These are phyloP conservation scores for Campylorhamphus procurvoides DNA, from an alignment of 2,113 vertebrate genomes.

Conservation along the genomic window DNA sequence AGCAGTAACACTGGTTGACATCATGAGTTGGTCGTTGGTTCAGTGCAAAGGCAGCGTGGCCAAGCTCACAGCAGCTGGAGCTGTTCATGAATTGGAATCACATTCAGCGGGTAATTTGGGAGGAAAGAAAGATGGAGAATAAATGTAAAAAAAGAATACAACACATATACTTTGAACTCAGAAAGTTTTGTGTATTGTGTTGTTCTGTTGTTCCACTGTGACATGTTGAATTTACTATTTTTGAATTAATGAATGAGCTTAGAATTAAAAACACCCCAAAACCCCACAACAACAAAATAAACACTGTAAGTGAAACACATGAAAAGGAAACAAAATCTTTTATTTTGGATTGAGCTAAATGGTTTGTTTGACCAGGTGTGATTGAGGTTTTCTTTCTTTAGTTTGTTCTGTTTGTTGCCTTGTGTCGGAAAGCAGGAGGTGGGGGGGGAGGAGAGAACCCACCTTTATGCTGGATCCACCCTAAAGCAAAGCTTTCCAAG, in stretches of 20 bases:
- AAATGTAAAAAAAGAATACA: not conserved
- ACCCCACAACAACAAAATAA: not conserved
- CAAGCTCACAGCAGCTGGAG: not conserved
- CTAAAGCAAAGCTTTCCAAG: not conserved
- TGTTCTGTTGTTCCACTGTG: not conserved
- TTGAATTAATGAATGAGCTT: not conserved
- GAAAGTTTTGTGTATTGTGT: not conserved
- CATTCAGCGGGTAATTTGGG: not conserved
- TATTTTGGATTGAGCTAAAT: not conserved
- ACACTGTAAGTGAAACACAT: not conserved
- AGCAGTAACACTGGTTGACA: not conserved
- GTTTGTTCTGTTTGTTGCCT: not conserved
- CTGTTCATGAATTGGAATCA: not conserved
- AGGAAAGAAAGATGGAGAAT: not conserved
- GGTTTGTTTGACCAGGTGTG: not conserved
- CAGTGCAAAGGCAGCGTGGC: not conserved
- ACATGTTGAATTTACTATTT: not conserved
- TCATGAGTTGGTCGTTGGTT: not conserved
- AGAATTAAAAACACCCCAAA: not conserved
- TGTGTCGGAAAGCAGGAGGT: not conserved
- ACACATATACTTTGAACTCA: not conserved
- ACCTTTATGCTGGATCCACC: not conserved
- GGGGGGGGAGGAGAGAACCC: fast-evolving
- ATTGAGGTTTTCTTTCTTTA: not conserved
- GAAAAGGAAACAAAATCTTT: not conserved